Evolutionary conservation across 2,888 invertebrate genomes (phyloP).

Genomic region (Apamea epomidion): DNA sequence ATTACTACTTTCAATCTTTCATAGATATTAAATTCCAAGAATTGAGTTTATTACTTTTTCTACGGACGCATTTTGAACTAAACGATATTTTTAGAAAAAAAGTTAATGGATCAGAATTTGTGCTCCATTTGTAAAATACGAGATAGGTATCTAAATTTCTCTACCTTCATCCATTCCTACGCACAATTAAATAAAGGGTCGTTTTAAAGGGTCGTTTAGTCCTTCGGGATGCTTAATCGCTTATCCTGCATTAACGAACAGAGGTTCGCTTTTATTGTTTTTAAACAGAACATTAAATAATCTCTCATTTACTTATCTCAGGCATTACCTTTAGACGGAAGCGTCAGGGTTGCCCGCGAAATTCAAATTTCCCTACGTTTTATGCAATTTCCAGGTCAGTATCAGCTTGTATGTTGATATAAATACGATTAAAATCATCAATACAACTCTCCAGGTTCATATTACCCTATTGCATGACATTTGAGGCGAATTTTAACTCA

Average conservation of each 20-base stretch:
- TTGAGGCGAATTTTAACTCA: too few species aligned
- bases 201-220: conserved; percentile 5
- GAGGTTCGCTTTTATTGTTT: not conserved
- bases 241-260: conserved; percentile 21
- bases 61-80: not conserved
- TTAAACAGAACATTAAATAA: not conserved
- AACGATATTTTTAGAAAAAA: not conserved
- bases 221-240: conserved; percentile 2
- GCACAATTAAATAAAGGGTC: conserved; percentile 22
- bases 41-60: not conserved
- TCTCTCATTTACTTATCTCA: conserved; percentile 39
- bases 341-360: too few species aligned
- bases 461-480: too few species aligned
- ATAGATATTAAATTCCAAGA: conserved; percentile 3
- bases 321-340: not conserved
- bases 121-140: conserved; percentile 7
- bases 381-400: too few species aligned
- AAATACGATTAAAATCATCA: too few species aligned
- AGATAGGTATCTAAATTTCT: not conserved
- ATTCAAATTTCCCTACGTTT: too few species aligned
- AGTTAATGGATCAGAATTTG: not conserved
- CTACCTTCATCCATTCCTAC: conserved; percentile 11
- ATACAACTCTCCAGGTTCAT: too few species aligned
- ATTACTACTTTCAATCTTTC: not conserved
- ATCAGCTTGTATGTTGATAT: too few species aligned